phyloP scores from a whole-genome alignment of 2,888 invertebrate species.

The Cosmorhoe ocellata region DNA sequence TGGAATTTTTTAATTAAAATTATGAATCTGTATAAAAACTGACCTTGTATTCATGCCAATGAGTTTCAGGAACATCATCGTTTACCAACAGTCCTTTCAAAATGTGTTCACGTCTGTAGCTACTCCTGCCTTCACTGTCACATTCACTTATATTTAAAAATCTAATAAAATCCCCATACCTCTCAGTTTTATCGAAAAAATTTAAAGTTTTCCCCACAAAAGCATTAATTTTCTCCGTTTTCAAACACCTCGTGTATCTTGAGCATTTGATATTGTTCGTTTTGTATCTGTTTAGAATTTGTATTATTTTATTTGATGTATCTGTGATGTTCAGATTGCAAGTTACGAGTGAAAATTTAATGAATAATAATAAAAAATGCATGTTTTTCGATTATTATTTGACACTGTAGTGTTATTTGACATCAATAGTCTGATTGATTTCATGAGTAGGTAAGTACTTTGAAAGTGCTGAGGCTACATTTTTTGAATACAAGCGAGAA shows the following conservation, averaged over 20 bases:
- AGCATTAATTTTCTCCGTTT: conserved; percentile 32
- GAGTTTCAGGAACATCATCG: conserved; percentile 53
- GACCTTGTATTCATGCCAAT: conserved; percentile 74
- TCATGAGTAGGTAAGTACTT: neutral
- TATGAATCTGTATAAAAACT: conserved; percentile 11
- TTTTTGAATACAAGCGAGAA: too few species aligned
- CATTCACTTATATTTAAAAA: conserved; percentile 54
- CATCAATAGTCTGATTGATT: too few species aligned
- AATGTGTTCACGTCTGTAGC: conserved; percentile 48
- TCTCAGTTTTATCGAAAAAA: conserved; percentile 48
- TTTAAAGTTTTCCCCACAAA: conserved; percentile 44
- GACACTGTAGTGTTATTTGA: neutral
- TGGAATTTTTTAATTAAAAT: too few species aligned
- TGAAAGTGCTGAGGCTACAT: too few species aligned
- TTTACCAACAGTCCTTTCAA: conserved; percentile 52
- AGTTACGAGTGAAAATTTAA: conserved; percentile 41
- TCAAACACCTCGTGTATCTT: conserved; percentile 39
- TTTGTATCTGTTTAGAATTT: conserved; percentile 42
- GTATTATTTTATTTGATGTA: conserved; percentile 44
- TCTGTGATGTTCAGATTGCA: conserved; percentile 44
- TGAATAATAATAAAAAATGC: conserved; percentile 40
- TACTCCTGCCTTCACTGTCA: conserved; percentile 29
- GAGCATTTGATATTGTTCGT: conserved; percentile 7
- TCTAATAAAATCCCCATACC: conserved; percentile 48
- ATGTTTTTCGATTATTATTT: conserved; percentile 33